These are phyloP conservation scores for Halcyon chelicuti DNA, from an alignment of 2,797 vertebrate species.

Conservation along the genomic window DNA sequence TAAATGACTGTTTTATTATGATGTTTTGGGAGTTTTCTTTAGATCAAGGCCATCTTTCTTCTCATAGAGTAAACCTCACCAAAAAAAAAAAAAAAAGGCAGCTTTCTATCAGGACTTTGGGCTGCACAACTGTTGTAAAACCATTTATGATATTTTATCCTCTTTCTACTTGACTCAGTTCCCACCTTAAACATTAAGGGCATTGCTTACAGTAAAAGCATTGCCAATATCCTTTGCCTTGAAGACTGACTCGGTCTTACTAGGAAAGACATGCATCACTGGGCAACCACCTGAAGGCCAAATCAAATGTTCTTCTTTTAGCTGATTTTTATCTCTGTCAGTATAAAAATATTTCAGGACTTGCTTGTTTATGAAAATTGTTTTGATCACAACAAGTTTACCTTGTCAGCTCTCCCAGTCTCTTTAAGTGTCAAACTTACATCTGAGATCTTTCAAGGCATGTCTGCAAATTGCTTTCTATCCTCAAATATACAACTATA, in stretches of 20 bases:
- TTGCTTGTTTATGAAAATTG: neutral
- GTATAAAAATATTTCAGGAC: neutral
- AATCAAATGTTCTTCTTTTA: neutral
- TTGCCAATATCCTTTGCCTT: neutral
- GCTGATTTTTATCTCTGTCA: neutral
- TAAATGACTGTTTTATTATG: neutral
- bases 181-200: neutral
- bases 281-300: neutral
- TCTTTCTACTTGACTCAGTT: neutral
- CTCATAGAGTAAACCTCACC: neutral
- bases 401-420: neutral
- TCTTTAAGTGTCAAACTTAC: neutral
- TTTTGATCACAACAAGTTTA: neutral
- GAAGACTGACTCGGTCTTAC: neutral
- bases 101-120: neutral
- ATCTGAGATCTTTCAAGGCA: neutral
- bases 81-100: neutral
- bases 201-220: neutral
- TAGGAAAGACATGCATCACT: neutral
- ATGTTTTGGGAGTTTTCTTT: fast-evolving
- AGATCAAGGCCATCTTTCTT: neutral
- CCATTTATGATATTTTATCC: neutral
- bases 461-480: neutral
- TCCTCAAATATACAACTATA: neutral
- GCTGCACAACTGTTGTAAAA: neutral